A percentile compares a stretch with the other conserved stretches of the same genome.
phyloP scores from a whole-genome alignment of 2,113 vertebrate species.

The Phocoena phocoena region DNA sequence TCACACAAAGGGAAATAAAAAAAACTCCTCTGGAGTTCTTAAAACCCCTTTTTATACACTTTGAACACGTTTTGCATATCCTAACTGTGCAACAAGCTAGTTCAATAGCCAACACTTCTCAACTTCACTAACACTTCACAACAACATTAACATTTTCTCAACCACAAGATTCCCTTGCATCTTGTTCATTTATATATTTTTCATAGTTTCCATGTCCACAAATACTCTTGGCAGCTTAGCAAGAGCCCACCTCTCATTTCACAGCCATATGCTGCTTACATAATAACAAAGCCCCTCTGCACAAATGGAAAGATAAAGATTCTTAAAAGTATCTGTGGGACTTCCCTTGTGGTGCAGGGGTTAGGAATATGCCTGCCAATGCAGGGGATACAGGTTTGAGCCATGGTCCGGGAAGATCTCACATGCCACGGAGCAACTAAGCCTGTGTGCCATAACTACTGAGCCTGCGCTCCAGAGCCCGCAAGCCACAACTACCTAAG shows the following conservation, averaged over 20 bases:
- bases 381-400: no score
- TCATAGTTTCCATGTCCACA: neutral
- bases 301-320: slow-evolving; percentile 4
- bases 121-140: neutral
- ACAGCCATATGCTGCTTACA: neutral
- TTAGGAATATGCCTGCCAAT: no score
- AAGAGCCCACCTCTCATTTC: slow-evolving; percentile 36
- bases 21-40: neutral
- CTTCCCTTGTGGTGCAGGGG: no score
- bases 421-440: no score
- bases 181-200: slow-evolving; percentile 49
- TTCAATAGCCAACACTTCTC: neutral
- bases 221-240: neutral
- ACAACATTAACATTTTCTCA: slow-evolving; percentile 16
- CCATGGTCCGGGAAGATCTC: no score
- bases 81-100: neutral
- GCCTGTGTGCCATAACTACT: no score
- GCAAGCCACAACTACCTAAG: no score
- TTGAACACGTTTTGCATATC: neutral
- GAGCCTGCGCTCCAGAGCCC: no score
- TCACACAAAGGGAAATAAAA: neutral
- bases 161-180: neutral
- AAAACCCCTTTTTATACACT: neutral
- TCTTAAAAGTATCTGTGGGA: neutral
- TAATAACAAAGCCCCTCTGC: slow-evolving; percentile 31